Base-by-base conservation (phyloP, 2,888 invertebrate genomes). In the Spicauda simplicius region DNA sequence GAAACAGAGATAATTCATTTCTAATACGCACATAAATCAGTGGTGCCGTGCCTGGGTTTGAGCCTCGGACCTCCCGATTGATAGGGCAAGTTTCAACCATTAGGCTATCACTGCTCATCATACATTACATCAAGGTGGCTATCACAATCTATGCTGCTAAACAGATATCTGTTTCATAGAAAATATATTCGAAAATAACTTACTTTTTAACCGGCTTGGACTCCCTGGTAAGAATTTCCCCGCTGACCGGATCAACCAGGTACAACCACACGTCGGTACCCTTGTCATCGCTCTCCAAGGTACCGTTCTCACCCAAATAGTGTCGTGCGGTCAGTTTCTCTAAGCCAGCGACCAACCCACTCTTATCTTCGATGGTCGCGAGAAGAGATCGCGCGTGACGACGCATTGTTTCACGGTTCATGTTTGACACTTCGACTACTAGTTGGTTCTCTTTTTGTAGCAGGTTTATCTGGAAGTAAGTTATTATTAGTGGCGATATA, bases 261-360 rank as follows among this genome's bases (percentile, higher is more conserved):
- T 98, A 98, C 83, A 98, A 95, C 97, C 97, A 98, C 7, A 98
- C 95, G 77, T 98, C 98, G 0, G 97, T 97, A 8, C 97, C 97
- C 7, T 94, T 94, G 0, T 95, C 90, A 81, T 97, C 96, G 69
- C 94, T 95, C 74, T 96, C 96, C 19, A 97, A 84, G 0, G 97
- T 96, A 5, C 96, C 96, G 81, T 97, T 97, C 60, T 95, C 95
- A 12, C 95, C 95, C 11, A 96, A 82, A 73, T 94, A 96, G 80
- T 97, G 96, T 64, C 96, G 94, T 0, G 96, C 94, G n/a, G 97
- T 96, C n/a, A 98, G 93, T 74, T 96, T 96, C 80, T 98, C 98
- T 55, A 98, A 94, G 0, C 97, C 97, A 3, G 97, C 95, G 12
- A 98, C 94, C 6, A 97, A 87, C 0, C 96, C 96, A 8, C 96